Base-by-base conservation (phyloP, 2,113 vertebrate species). In the Sceloporus tristichus region DNA sequence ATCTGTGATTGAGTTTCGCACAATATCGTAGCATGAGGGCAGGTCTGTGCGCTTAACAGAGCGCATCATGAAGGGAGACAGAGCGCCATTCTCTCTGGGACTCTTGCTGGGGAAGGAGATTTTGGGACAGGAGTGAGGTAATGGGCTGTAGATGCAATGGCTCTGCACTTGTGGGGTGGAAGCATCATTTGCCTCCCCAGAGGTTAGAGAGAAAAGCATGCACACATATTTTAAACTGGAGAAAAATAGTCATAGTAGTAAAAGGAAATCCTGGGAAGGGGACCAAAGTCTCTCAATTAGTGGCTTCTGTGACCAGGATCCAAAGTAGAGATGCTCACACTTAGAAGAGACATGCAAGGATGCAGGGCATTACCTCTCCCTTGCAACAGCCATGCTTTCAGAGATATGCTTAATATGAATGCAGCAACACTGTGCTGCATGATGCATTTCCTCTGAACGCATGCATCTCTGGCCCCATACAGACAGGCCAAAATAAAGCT, bases 11-110 rank as follows among this genome's bases (percentile, higher is more conserved):
- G 91, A 88, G 77, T 79, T 71, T 14, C 84, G 13, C 84, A 27
- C 75, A 87, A 78, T 79, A 68, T 68, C 4, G 79, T 14, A 81
- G 48, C 86, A 0, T 34, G 81, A 4, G 85, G 71, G 4, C 5
- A 54, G 89, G 66, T 89, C 87, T 0, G 86, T 81, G 27, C 56
- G 85, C 78, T 29, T 88, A 93, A 91, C 77, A 0, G 80, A 82
- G 42, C 53, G 0, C 89, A 70, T 93, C 86, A 5, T 91, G 91
- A 93, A 89, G 25, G 81, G 84, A 79, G 91, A 92, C 91, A 92
- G 85, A 86, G 89, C 54, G 11, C 59, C 91, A 73, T 92, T 90
- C 94, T 84, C 93, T 84, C 74, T 81, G 2, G 42, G 14, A 40
- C 75, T 42, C 34, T 82, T 2, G 56, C 1, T 88, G 9, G 42